Evolutionary conservation across 2,888 invertebrate species (phyloP), one percentile per base, ranked within the genome.

Genomic region (Agrotis ipsilon): DNA sequence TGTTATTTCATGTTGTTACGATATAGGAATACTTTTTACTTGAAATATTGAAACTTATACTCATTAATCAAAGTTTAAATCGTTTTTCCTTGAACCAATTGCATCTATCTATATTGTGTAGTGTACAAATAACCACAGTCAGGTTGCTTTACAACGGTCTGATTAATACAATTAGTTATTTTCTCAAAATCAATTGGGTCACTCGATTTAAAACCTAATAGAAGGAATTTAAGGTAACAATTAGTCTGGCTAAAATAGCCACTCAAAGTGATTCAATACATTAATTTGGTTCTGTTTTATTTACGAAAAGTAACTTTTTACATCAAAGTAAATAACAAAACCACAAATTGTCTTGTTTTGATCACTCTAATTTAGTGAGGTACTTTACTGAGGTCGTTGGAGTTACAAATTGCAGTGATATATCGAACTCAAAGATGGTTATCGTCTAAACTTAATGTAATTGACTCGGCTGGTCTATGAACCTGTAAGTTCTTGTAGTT

Each of bases 151-250:
- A 9, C 14, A 13, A 43, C 18, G 24, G 16, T 64, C 55, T 72
- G 46, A 70, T 73, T 80, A 60, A 72, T 74, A 72, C 74, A 67
- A 65, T 67, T 45, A 63, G 43, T 32, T 46, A 76, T 70, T 75
- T 62, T 68, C 16, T 52, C 59, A 66, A 57, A 39, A 58, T 67
- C 65, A 81, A 75, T 69, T 70, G 73, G 54, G 60, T 66, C 74
- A 75, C 57, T 68, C 51, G 46, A 74, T 69, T 71, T 59, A 71
- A 68, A 48, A 69, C 39, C 19, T 75, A 49, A 57, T 18, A 61
- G 51, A 65, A 24, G 60, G 55, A 46, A 51, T 18, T 43, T 65
- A 32, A 57, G 60, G 24, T 66, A 64, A 55, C 54, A 78, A 60
- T 71, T 69, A 51, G 27, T 70, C 19, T 43, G 39, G 14, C 65